Base-by-base conservation (phyloP, 64 coral and sea anemone species). In the Acropora yongei region DNA sequence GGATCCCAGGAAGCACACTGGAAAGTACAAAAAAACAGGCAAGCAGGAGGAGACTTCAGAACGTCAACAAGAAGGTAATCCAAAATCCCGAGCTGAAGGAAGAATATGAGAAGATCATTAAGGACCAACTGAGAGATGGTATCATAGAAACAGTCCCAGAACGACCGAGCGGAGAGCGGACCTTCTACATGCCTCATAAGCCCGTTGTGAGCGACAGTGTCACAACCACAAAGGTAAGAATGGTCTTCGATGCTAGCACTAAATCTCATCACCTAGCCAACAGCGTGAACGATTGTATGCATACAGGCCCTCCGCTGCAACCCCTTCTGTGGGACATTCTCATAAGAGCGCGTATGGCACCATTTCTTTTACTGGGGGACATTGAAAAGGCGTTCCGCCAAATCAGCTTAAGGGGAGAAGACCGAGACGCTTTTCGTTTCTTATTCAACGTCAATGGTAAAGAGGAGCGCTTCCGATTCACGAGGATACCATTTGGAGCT, bases 251-350 rank as follows among this genome's bases (percentile, higher is more conserved):
- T 49, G 93, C 44, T 11, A 87, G 88, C 47, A 60, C 75, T 8
- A 90, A 90, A 77, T 79, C 87, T n/a, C 86, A 94, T 40, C 93
- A 67, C 16, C 77, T 86, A 46, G 87, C 79, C 2, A 78, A 66
- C 63, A 95, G 93, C 86, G 60, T 80, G 11, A 95, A 95, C 14
- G 76, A 90, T 6, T 95, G 93, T 20, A 90, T 90, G 87, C 60
- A 90, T 60, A 89, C 93, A 2, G 87, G 81, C 47, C 88, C 88
- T 1, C 61, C n/a, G n/a, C n/a, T n/a, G n/a, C n/a, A n/a, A n/a
- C n/a, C n/a, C n/a, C n/a, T 90, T 0, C 51, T 89, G 13, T 80
- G 77, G 91, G 75, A 93, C 72, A 66, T 86, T 14, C 47, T 88
- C 46, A 39, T 88, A n/a, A 51, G 87, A 12, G 67, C 68, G 13